Conservation (phyloP, 2,888 invertebrate species). For the Drosophila buzzatii region DNA sequence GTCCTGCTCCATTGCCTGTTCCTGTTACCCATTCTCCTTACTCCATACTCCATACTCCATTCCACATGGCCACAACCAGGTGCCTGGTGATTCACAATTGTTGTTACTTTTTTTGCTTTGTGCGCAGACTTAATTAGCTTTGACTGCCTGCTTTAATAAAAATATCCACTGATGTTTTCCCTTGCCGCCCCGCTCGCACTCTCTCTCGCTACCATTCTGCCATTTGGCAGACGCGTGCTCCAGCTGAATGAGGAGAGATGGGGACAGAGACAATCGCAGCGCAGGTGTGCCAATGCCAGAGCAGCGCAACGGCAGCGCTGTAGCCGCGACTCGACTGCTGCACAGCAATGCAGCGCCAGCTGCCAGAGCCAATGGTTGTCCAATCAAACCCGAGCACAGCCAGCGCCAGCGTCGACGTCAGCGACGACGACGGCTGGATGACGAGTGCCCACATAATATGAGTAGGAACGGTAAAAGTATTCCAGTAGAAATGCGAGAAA, state of each 20-base stretch:
- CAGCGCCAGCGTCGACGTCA: slow-evolving; percentile 19
- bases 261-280: slow-evolving; percentile 6
- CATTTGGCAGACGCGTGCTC: slow-evolving; percentile 46
- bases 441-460: slow-evolving; percentile 15
- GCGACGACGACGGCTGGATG: slow-evolving; percentile 12
- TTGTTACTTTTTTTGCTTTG: slow-evolving; percentile 50
- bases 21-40: slow-evolving; percentile 9
- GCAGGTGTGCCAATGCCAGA: slow-evolving; percentile 70
- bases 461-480: slow-evolving; percentile 10
- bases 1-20: neutral
- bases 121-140: slow-evolving; percentile 72
- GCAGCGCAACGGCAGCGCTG: slow-evolving; percentile 41
- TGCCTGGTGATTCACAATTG: slow-evolving; percentile 45
- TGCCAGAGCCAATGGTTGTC: slow-evolving; percentile 34
- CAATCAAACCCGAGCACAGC: slow-evolving; percentile 50
- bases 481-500: slow-evolving; percentile 38
- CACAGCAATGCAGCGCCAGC: slow-evolving; percentile 36
- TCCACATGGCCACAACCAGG: slow-evolving; percentile 38
- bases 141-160: slow-evolving; percentile 62
- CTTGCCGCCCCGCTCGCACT: neutral
- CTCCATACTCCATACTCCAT: slow-evolving; percentile 4
- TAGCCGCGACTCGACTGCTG: slow-evolving; percentile 14
- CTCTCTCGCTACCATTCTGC: neutral
- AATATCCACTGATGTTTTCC: slow-evolving; percentile 37
- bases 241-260: neutral